Evolutionary conservation across 2,797 vertebrate species (phyloP).

Genomic region (Pipistrellus pygmaeus): DNA sequence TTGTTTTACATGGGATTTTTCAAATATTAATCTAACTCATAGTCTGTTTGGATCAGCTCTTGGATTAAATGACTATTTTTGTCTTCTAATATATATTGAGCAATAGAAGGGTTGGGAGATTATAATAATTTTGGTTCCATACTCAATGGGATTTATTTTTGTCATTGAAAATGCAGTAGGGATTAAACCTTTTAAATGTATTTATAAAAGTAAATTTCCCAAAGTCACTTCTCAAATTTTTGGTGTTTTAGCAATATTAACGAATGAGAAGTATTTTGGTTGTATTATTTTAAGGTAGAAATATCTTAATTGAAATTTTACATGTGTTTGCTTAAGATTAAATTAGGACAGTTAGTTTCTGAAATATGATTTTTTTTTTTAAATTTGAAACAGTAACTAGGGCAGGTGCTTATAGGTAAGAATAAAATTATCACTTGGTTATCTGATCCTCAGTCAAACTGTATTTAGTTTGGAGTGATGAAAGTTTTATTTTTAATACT

Average conservation of each 20-base stretch:
- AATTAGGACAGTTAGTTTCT: slow-evolving; percentile 57
- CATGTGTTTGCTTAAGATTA: slow-evolving; percentile 50
- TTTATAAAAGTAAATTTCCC: slow-evolving; percentile 61
- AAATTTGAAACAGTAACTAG: slow-evolving; percentile 45
- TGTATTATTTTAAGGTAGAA: slow-evolving; percentile 60
- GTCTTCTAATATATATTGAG: neutral
- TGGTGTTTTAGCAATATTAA: slow-evolving; percentile 20
- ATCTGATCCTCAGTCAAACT: neutral
- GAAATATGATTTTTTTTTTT: neutral
- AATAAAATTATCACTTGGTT: slow-evolving; percentile 15
- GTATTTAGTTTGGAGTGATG: slow-evolving; percentile 10
- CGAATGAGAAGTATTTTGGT: neutral
- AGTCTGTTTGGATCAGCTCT: slow-evolving; percentile 12
- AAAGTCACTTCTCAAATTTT: neutral
- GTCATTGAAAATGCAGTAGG: slow-evolving; percentile 24
- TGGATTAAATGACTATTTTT: slow-evolving; percentile 48
- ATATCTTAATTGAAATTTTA: slow-evolving; percentile 49
- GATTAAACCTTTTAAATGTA: slow-evolving; percentile 6
- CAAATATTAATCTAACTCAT: slow-evolving; percentile 41
- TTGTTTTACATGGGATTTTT: slow-evolving; percentile 48
- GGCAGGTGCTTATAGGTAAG: neutral
- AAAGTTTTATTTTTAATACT: slow-evolving; percentile 58
- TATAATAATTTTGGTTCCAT: slow-evolving; percentile 32
- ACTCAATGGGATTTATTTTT: slow-evolving; percentile 54
- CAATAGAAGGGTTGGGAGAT: neutral